Evolutionary conservation across 2,797 vertebrate species (phyloP), one percentile per base, ranked within the genome.

Genomic region (Peromyscus aztecus): DNA sequence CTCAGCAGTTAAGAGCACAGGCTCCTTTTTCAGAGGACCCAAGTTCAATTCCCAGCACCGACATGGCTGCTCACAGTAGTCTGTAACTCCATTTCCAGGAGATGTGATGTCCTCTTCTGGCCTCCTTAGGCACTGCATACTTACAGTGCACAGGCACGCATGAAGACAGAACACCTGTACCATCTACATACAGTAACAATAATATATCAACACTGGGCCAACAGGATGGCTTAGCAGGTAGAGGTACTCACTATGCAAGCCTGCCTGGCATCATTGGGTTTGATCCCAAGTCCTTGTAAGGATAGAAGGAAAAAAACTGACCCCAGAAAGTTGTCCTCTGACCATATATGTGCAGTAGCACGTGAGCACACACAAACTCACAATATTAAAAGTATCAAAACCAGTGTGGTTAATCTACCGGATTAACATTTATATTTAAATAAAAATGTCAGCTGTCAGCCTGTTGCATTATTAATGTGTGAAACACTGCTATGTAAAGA

Each of bases 341-440:
- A 71, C 8, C 85, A 71, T 65, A 55, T 55, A 19, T 23, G 4
- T 71, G 65, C 49, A 12, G 1, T 29, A 71, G n/a, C 46, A 55
- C 9, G 3, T 87, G 67, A 49, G 27, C n/a, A 23, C 16, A 46
- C 40, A 49, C 29, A 67, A 21, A 24, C 29, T 49, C 63, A n/a
- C 6, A 65, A 3, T 67, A 49, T 57, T 57, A 73, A 93, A 93
- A 92, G 81, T 87, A 37, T 76, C 27, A 89, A 21, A 93, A 61
- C 46, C 19, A 52, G 43, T 86, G 16, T 86, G 46, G 12, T 73
- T 94, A 83, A 88, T 10, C 52, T 29, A 24, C 46, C 34, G 7
- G 52, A 65, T 61, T 95, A 52, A 3, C 46, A 81, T 95, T 96
- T 95, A n/a, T 89, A 29, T 90, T 93, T 95, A 80, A 95, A 81